Conservation (phyloP, 2,888 invertebrate species). For the Melangyna quadrimaculata region DNA sequence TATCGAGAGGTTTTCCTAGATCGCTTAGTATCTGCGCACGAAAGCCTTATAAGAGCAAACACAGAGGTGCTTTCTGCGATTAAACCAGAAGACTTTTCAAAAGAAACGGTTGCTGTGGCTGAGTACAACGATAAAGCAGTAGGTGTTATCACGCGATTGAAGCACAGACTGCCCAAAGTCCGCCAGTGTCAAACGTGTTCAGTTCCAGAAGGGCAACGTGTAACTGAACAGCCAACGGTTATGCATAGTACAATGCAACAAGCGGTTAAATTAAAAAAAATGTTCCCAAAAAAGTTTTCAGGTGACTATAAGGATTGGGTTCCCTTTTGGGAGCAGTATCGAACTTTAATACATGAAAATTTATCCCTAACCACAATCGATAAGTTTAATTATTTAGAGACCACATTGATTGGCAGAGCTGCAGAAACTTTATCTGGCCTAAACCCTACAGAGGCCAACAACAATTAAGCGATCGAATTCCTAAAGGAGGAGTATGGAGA, state of each 20-base stretch:
- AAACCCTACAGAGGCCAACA: slow-evolving; percentile 4
- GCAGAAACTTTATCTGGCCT: neutral
- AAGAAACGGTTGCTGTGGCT: neutral
- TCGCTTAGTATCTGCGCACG: neutral
- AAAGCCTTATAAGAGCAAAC: neutral
- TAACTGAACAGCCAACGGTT: neutral
- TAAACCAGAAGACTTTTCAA: neutral
- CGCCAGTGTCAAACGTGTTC: neutral
- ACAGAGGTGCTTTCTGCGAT: neutral
- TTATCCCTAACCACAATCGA: neutral
- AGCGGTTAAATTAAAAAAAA: too few species aligned
- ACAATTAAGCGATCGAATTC: slow-evolving; percentile 1
- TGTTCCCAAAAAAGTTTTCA: neutral
- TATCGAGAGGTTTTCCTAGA: neutral
- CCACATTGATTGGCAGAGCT: neutral
- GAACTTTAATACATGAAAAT: neutral
- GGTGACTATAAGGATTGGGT: neutral
- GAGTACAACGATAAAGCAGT: neutral
- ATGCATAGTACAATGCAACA: neutral
- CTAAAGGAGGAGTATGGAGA: slow-evolving; percentile 37
- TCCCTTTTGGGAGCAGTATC: slow-evolving; percentile 1
- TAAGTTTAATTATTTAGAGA: neutral
- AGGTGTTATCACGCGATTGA: neutral
- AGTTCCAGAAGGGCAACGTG: neutral
- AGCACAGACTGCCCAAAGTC: neutral